Base-by-base conservation (phyloP, 2,888 invertebrate species). In the Oasisia sp. region DNA sequence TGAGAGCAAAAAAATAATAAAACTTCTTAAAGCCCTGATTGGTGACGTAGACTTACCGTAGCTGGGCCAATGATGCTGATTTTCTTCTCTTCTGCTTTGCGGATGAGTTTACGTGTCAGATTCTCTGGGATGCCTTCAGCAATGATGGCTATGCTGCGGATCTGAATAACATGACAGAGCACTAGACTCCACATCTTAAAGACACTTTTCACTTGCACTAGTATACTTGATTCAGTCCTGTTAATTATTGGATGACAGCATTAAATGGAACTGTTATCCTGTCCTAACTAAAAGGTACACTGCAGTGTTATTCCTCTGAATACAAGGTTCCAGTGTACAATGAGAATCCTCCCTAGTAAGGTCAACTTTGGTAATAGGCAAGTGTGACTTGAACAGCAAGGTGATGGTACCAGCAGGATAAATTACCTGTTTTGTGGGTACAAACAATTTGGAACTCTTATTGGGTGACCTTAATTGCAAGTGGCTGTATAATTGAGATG, bases 61-160 rank as follows among this genome's bases (percentile, higher is more conserved):
- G 99, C 99, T 0, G 99, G 99, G 27, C 98, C 99, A 94, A 99
- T 99, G 91, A 99, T 98, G 38, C 98, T 97, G 0, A 99, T 98
- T 90, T 98, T 98, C 95, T 98, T 98, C 92, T 98, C 97, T 94
- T 98, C 97, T 0, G 99, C 99, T 92, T 95, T 94, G 94, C 96
- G 96, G 95, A 98, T 98, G 95, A 99, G 97, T 96, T 99, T 98
- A 94, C 99, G 97, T 0, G 99, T 99, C 97, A 99, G 98, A 96
- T 99, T 99, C 96, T 99, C 99, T 0, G 99, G 99, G 93, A 99
- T 99, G 89, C 99, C 99, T 96, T 99, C 99, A 0, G 99, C 99
- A 94, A 99, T 99, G 95, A 99, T 99, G 27, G 99, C 99, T 91
- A 99, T 98, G 0, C 98, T 98, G 95, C 98, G 97, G 94, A 99